Percentiles rank a stretch among this genome's conserved stretches.
phyloP scores from a whole-genome alignment of 2,797 vertebrate species.

The Melopsittacus undulatus region DNA sequence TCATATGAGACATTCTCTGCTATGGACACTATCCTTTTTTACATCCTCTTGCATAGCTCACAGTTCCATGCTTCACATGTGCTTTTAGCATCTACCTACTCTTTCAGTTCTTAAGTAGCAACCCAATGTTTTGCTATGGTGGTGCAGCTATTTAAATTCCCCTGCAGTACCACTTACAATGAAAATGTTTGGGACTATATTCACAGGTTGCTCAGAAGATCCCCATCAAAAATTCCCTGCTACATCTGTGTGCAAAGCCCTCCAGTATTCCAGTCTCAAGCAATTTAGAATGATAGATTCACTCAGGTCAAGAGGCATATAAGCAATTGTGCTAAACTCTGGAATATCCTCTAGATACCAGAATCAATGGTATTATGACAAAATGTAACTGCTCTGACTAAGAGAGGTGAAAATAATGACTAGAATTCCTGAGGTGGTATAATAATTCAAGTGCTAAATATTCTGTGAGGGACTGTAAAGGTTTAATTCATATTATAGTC shows the following conservation, averaged over 20 bases:
- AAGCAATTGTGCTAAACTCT: neutral
- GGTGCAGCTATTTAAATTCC: neutral
- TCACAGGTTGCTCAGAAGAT: neutral
- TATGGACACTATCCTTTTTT: neutral
- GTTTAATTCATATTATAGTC: neutral
- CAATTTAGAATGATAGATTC: neutral
- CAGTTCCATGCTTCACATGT: neutral
- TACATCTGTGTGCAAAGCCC: neutral
- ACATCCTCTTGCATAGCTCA: neutral
- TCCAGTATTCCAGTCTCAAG: neutral
- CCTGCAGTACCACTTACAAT: no score
- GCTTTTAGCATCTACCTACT: no score
- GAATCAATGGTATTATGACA: constrained; percentile 10
- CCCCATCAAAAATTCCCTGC: neutral
- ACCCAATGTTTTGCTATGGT: neutral
- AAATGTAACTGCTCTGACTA: constrained; percentile 26
- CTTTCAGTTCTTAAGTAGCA: neutral
- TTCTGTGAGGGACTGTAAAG: neutral
- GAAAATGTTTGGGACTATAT: neutral
- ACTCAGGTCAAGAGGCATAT: neutral
- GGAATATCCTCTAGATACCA: neutral
- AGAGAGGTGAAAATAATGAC: constrained; percentile 1
- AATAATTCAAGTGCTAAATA: constrained; percentile 11
- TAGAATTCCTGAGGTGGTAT: neutral
- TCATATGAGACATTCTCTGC: neutral